Conservation (phyloP, 1,140 invertebrate species). For the Anadara kagoshimensis region DNA sequence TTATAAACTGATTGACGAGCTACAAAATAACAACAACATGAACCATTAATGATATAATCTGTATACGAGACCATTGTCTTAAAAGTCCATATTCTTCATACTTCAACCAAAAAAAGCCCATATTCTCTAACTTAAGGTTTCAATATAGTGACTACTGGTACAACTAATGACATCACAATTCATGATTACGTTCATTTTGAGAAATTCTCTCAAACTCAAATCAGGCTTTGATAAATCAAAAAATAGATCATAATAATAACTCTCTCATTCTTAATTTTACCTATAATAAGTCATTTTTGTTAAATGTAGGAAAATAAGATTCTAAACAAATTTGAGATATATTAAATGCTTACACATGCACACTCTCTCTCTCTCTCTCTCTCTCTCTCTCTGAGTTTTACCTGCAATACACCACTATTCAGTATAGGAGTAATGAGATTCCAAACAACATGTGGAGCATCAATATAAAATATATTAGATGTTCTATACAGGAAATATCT, state of each 20-base stretch:
- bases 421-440: constrained; percentile 49
- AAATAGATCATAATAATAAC: too few species aligned
- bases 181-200: neutral
- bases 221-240: neutral
- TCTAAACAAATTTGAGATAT: neutral
- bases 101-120: too few species aligned
- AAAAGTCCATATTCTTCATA: too few species aligned
- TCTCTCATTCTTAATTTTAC: too few species aligned
- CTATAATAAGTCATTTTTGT: neutral
- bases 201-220: neutral
- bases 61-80: too few species aligned
- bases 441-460: constrained; percentile 45
- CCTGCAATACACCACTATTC: constrained; percentile 54
- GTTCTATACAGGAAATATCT: constrained; percentile 18
- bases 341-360: neutral
- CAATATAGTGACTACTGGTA: too few species aligned
- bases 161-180: neutral
- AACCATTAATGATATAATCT: too few species aligned
- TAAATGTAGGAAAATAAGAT: neutral
- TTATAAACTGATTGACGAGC: constrained; percentile 37
- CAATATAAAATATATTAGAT: constrained; percentile 50
- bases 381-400: constrained; percentile 23
- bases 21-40: constrained; percentile 28
- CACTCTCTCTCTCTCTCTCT: neutral
- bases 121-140: too few species aligned